Evolutionary conservation across 2,113 vertebrate species (phyloP).

Genomic region (Pristiophorus japonicus): DNA sequence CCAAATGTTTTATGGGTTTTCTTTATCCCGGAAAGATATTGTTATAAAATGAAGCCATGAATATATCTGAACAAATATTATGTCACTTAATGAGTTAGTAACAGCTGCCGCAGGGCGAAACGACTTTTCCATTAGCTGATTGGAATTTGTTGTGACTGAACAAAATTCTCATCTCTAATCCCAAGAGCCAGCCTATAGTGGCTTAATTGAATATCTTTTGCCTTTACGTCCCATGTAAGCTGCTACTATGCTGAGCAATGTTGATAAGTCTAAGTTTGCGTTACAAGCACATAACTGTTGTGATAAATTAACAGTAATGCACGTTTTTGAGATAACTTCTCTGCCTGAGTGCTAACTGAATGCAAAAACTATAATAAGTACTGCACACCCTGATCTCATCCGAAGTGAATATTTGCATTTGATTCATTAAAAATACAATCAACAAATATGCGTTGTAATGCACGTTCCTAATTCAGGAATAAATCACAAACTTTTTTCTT

Average conservation of each 20-base stretch:
- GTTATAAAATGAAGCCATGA: background rate
- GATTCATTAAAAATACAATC: background rate
- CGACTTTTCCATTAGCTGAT: conserved; percentile 15
- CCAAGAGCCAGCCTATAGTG: background rate
- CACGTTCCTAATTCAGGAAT: background rate
- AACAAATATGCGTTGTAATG: background rate
- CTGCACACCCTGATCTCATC: background rate
- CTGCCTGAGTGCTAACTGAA: too few relatives aligned
- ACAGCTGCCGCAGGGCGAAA: background rate
- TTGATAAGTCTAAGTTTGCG: background rate
- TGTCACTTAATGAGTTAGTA: background rate
- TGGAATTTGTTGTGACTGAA: background rate
- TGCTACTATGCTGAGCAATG: background rate
- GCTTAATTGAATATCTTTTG: background rate
- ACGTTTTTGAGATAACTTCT: background rate
- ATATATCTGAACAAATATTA: background rate
- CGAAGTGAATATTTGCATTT: background rate
- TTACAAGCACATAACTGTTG: background rate
- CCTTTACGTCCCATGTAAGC: background rate
- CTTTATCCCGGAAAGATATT: background rate
- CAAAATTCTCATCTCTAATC: background rate
- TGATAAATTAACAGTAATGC: background rate
- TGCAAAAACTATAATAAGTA: too few relatives aligned
- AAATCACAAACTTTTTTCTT: background rate
- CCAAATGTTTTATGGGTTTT: too few relatives aligned